Evolutionary conservation across 2,888 invertebrate genomes (phyloP).

Genomic region (Andricus quercusramuli): DNA sequence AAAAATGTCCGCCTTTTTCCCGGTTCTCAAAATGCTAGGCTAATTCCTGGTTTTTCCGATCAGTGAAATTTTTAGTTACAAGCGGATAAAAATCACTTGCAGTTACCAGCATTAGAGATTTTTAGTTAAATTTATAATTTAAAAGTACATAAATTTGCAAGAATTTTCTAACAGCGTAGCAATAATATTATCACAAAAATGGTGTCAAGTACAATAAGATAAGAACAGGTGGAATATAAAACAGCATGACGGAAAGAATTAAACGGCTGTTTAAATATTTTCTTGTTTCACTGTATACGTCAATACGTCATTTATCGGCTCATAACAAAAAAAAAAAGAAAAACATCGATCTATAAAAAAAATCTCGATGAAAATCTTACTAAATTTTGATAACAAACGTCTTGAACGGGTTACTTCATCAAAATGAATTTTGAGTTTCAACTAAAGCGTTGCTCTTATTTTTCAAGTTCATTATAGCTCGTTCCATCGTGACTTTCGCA

Average conservation of each 20-base stretch:
- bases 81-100: too few species aligned
- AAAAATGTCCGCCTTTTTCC: too few species aligned
- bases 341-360: too few species aligned
- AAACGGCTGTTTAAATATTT: conserved; percentile 4
- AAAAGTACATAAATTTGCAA: too few species aligned
- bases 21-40: too few species aligned
- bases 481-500: neutral
- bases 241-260: neutral
- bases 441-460: conserved; percentile 3
- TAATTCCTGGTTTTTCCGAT: too few species aligned
- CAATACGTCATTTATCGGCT: neutral
- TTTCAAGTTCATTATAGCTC: neutral
- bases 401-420: neutral
- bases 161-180: neutral
- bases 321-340: neutral
- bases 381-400: neutral
- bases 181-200: neutral
- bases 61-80: too few species aligned
- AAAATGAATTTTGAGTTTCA: conserved; percentile 24
- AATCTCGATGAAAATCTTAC: too few species aligned
- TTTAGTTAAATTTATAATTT: too few species aligned
- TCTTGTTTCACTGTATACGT: neutral
- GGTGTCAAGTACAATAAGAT: neutral
- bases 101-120: too few species aligned
- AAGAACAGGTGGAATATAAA: neutral